Percentiles rank a stretch among this genome's conserved stretches.
Evolutionary conservation across 2,797 vertebrate genomes (phyloP).

Genomic region (Crenuchus spilurus): DNA sequence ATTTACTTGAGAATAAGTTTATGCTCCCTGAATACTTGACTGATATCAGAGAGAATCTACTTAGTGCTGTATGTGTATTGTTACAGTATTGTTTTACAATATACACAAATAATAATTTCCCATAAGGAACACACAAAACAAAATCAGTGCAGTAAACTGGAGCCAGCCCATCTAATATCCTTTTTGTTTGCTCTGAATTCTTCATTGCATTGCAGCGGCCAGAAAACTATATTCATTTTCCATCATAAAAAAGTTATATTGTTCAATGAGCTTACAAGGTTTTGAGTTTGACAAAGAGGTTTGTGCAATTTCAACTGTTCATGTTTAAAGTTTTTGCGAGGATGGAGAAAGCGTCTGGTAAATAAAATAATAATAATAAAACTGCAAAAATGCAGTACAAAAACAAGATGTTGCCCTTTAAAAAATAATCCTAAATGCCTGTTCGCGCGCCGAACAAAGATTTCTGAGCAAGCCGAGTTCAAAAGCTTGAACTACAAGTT

Average conservation of each 20-base stretch:
- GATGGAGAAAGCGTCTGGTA: neutral
- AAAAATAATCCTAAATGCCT: conserved; percentile 30
- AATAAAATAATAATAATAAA: conserved; percentile 13
- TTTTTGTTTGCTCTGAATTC: neutral
- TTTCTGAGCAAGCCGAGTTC: conserved; percentile 32
- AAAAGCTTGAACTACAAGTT: conserved; percentile 45
- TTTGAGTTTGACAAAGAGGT: neutral
- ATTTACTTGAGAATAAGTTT: neutral
- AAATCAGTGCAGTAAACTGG: neutral
- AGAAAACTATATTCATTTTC: neutral
- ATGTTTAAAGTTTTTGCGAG: conserved; percentile 15
- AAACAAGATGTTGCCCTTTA: conserved; percentile 18
- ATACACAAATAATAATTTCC: neutral
- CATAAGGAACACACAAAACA: neutral
- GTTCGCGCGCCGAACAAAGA: conserved; percentile 23
- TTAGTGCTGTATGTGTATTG: neutral
- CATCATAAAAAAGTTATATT: conserved; percentile 15
- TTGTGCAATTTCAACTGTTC: neutral
- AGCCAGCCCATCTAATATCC: neutral
- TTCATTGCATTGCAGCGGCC: neutral
- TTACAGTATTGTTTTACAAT: neutral
- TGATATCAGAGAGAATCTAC: neutral
- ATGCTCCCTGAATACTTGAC: neutral
- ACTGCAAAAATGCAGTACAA: conserved; percentile 23
- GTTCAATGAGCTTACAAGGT: conserved; percentile 10